Evolutionary conservation across 2,797 vertebrate genomes (phyloP).

Genomic region (Halcyon chelicuti): DNA sequence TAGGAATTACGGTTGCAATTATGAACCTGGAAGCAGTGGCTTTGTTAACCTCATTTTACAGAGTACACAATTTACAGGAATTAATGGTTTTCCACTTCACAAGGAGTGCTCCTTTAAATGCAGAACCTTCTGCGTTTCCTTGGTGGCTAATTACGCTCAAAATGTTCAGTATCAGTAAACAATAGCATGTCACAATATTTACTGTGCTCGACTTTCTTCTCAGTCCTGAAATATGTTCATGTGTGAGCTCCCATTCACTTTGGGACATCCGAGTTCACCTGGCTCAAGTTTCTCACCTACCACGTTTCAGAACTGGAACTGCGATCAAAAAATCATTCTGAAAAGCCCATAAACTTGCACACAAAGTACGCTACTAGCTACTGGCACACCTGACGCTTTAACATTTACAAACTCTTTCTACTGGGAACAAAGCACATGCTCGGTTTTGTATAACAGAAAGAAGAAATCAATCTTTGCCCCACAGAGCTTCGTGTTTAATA

Average conservation of each 20-base stretch:
- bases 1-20: rapidly evolving
- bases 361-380: background rate
- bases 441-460: background rate
- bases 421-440: background rate
- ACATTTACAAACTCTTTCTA: background rate
- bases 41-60: background rate
- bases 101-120: background rate
- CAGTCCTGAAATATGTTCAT: background rate
- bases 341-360: background rate
- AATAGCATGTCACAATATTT: background rate
- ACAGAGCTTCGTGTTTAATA: background rate
- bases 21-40: background rate
- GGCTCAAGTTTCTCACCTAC: background rate
- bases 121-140: background rate
- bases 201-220: background rate
- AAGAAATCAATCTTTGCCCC: background rate
- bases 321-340: background rate
- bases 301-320: background rate
- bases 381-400: background rate
- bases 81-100: background rate
- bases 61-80: background rate
- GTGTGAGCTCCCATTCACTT: background rate
- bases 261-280: background rate
- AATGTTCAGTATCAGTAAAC: background rate
- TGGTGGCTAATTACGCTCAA: background rate